phyloP scores from a whole-genome alignment of 1,140 invertebrate species.

The Lycorma delicatula region DNA sequence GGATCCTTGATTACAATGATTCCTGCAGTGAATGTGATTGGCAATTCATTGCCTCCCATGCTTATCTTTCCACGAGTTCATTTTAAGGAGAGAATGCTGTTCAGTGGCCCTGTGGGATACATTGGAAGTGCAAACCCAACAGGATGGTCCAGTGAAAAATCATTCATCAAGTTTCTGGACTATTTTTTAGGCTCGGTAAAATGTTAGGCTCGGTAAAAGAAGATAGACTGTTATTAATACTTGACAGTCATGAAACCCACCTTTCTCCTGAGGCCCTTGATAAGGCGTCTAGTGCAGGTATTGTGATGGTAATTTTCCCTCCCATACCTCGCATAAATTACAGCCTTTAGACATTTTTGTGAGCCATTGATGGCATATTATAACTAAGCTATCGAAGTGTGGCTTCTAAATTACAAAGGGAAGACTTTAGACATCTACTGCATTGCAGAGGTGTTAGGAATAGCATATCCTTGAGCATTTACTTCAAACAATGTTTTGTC shows the following conservation, averaged over 20 bases:
- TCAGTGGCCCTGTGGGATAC: slow-evolving; percentile 3
- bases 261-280: background rate
- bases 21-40: background rate
- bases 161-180: slow-evolving; percentile 11
- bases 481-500: slow-evolving; percentile 1
- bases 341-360: slow-evolving; percentile 9
- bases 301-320: background rate
- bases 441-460: slow-evolving; percentile 4
- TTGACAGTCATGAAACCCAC: background rate
- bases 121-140: slow-evolving; percentile 15
- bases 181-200: slow-evolving; percentile 16
- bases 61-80: slow-evolving; percentile 7
- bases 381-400: slow-evolving; percentile 10
- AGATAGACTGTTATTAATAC: slow-evolving; percentile 25
- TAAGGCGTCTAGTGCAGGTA: background rate
- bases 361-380: slow-evolving; percentile 10
- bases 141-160: slow-evolving; percentile 12
- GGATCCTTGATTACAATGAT: background rate
- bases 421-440: slow-evolving; percentile 7
- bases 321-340: background rate
- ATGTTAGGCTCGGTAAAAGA: slow-evolving; percentile 26
- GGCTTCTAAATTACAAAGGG: slow-evolving; percentile 6
- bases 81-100: slow-evolving; percentile 13
- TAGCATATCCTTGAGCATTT: slow-evolving; percentile 13
- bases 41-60: background rate